Base-by-base conservation (phyloP, 2,113 vertebrate species). In the Balaenoptera acutorostrata region DNA sequence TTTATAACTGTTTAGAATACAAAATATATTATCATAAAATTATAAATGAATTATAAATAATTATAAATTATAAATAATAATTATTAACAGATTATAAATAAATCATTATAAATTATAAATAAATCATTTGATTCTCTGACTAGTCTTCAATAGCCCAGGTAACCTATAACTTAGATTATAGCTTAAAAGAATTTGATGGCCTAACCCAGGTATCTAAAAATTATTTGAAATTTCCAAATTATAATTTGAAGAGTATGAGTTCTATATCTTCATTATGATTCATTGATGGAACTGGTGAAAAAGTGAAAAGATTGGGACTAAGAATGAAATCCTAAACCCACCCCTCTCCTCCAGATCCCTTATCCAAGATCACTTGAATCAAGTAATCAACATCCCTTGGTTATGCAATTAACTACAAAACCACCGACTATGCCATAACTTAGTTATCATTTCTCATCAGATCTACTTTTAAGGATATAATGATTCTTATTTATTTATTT, bases 381-480 rank as follows among this genome's bases (percentile, higher is more conserved):
- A 89, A 80, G 29, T 63, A 85, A 75, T 78, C 64, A 90, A 52
- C 36, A 87, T 52, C 74, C 11, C 25, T 6, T 75, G 69, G 27
- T 27, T 90, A 75, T 66, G 64, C 66, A 93, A 36, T 83, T 72
- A 89, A 94, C 74, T 61, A 49, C n/a, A 83, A 93, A 88, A 72
- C 74, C 36, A 80, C 63, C 8, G 0, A 81, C 10, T 57, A n/a
- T 80, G 72, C 20, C 39, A 33, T 64, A 92, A 78, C 25, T 88
- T 93, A 39, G 63, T 49, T 96, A 63, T 89, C 66, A 96, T 61
- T 97, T 90, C 44, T 92, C 64, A 80, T 57, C 80, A 83, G 41
- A 55, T 86, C 8, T 59, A 61, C 59, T 96, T 91, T 78, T 82
- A 93, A 93, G 15, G 21, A 81, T 63, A 85, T 57, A 82, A 41